Percentiles rank a stretch among this genome's conserved stretches.
Evolutionary conservation across 2,797 vertebrate genomes (phyloP).

Genomic region (Coregonus ussuriensis): DNA sequence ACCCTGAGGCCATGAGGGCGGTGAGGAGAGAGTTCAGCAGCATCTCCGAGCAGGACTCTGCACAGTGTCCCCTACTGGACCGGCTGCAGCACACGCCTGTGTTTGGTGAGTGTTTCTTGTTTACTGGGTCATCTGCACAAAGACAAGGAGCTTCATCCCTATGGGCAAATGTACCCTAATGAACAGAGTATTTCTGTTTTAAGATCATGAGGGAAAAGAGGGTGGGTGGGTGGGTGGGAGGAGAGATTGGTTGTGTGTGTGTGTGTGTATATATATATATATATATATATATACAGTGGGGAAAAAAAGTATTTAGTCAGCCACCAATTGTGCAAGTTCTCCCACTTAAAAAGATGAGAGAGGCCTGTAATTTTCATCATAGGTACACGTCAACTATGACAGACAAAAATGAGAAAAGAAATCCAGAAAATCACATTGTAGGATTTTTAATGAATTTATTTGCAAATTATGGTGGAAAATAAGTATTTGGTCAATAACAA

Average conservation of each 20-base stretch:
- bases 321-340: no score
- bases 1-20: conserved; percentile 77
- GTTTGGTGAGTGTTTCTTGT: conserved; percentile 70
- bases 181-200: not conserved
- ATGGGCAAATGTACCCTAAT: not conserved
- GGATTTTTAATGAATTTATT: no score
- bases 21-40: conserved; percentile 74
- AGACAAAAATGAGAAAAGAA: no score
- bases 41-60: conserved; percentile 37
- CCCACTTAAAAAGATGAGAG: no score
- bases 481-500: no score
- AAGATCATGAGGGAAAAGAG: not conserved
- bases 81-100: conserved; percentile 62
- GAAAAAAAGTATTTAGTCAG: no score
- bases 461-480: no score
- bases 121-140: not conserved
- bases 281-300: no score
- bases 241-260: not conserved
- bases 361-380: no score
- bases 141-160: not conserved
- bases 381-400: no score
- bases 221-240: not conserved
- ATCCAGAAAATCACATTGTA: no score
- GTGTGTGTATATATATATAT: no score
- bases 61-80: conserved; percentile 54